Evolutionary conservation across 2,888 invertebrate genomes (phyloP), one percentile per base, ranked within the genome.

Genomic region (Dromius quadrimaculatus): DNA sequence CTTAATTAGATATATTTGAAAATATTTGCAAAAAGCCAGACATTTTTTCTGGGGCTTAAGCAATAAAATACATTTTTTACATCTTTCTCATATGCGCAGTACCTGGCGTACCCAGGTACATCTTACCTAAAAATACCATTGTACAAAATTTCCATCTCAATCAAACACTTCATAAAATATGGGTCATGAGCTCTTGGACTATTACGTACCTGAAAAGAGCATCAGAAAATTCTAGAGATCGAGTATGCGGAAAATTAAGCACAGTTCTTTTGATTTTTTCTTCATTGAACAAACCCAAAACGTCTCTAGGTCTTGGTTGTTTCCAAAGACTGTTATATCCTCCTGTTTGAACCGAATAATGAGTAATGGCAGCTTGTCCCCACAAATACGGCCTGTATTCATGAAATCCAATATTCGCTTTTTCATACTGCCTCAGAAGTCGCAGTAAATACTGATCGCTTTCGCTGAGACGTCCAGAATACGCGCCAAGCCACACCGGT

Each of bases 361-460:
- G 89, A 61, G 88, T 88, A 0, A 92, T 89, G 0, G 94, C 95
- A 1, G 91, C 88, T 78, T 89, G 89, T 0, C 95, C 94, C 91
- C 93, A 96, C 0, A 95, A 83, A 76, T 92, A 92, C 0, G 95
- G 95, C 73, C 91, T 81, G 73, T 80, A 83, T 59, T 81, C 80
- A 59, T 86, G 84, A 8, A 92, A 84, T 15, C 87, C 87, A 71
- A 89, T 84, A 62, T 88, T 89, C 77, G 88, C 87, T 71, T 83
- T 83, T 82, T 94, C 91, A 82, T 92, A 92, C 72, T 87, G 83
- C 74, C 88, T 86, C 66, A 94, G 79, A 73, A 94, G 84, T 59
- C 87, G 83, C 71, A 92, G 82, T 54, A 93, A 85, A 20, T 88
- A 85, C 74, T 90, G 89, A 81, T 96, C 95, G 65, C 88, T 86